Evolutionary conservation across 2,888 invertebrate species (phyloP), one percentile per base, ranked within the genome.

Genomic region (Cerastis rubricosa): DNA sequence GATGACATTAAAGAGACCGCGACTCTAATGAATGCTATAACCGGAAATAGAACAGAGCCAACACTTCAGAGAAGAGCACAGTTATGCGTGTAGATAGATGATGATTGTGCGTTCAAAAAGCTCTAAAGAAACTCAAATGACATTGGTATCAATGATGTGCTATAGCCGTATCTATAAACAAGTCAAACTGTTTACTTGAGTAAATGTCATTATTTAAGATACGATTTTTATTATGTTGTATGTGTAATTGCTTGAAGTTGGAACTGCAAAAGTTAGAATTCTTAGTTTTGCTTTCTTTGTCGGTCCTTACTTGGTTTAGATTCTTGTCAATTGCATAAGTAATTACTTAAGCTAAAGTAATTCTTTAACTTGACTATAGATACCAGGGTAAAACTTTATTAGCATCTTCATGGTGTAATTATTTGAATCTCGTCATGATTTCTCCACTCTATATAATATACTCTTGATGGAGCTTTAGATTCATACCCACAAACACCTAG

Each of bases 11-110:
- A 74, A 73, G 51, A 66, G 40, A 54, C 74, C 65, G 45, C 74
- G 61, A 49, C 43, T 43, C 35, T 69, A 74, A 74, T 40, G 54
- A 54, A 68, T 49, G 54, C 49, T 63, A 57, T 81, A 74, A 68
- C 81, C 57, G 68, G 63, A 79, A 74, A 75, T 74, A 78, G 74
- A 80, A 78, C 49, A 35, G 35, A 65, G 17, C 35, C 25, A 51
- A 35, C 43, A 66, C 66, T 65, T 61, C 59, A 19, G 51, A 47
- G 78, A 54, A 74, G 45, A 65, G n/a, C 29, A 49, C 65, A 59
- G 49, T 75, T 72, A 45, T 22, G 45, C 25, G 35, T 35, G 19
- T 65, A 29, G 29, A 61, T 61, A 59, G 9, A 35, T 47, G 35
- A 65, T 43, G 22, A 80, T 57, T 65, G 47, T 25, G 65, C 25